Evolutionary conservation across 2,797 vertebrate species (phyloP).

Genomic region (Phyllotis vaccarum): DNA sequence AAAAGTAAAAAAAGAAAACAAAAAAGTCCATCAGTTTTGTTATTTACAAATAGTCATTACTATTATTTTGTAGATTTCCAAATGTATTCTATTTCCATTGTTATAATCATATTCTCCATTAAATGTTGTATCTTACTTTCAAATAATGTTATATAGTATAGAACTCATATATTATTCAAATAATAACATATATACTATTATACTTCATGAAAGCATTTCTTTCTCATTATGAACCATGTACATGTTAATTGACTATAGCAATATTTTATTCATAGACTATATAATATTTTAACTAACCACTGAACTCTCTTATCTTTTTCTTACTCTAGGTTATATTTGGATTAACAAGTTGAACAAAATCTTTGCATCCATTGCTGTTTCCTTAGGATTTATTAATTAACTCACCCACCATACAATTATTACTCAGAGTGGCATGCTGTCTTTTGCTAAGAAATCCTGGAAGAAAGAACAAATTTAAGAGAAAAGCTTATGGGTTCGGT

Average conservation of each 20-base stretch:
- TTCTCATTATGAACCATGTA: conserved; percentile 30
- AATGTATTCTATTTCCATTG: conserved; percentile 8
- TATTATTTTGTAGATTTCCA: conserved; percentile 50
- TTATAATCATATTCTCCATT: conserved; percentile 39
- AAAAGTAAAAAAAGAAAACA: conserved; percentile 61
- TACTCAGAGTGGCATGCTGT: conserved; percentile 14
- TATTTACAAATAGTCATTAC: background rate
- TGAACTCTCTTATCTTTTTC: conserved; percentile 9
- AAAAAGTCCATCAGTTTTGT: conserved; percentile 34
- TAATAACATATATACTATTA: background rate
- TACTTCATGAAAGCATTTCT: conserved; percentile 29
- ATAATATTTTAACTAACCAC: conserved; percentile 42
- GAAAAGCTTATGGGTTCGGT: conserved; percentile 9
- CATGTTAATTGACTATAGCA: conserved; percentile 36
- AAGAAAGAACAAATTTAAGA: conserved; percentile 51
- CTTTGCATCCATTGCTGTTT: conserved; percentile 27
- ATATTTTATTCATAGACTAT: conserved; percentile 36
- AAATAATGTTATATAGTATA: conserved; percentile 28
- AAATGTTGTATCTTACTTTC: conserved; percentile 48
- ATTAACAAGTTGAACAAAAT: conserved; percentile 50
- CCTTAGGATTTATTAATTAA: conserved; percentile 35
- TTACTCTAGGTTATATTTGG: conserved; percentile 20
- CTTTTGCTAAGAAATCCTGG: conserved; percentile 44
- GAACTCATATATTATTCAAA: background rate
- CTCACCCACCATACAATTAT: background rate